Conservation (phyloP, 1,140 invertebrate species). For the Bombus fervidus region DNA sequence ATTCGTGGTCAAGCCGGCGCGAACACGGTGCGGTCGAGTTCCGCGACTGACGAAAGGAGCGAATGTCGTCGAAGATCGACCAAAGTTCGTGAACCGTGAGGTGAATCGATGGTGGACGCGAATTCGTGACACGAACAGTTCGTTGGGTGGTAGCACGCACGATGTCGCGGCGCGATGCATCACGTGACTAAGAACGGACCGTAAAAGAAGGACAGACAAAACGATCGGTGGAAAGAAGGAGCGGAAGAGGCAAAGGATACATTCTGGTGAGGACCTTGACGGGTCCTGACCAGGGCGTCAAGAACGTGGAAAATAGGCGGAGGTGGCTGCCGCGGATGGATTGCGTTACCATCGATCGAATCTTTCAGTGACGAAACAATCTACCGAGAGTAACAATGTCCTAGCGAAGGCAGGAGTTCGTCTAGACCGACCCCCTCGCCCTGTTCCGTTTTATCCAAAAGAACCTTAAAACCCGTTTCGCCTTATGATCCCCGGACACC, state of each 20-base stretch:
- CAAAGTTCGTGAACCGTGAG: neutral
- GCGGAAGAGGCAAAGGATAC: neutral
- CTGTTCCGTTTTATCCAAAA: constrained; percentile 61
- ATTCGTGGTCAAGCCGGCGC: neutral
- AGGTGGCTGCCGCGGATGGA: constrained; percentile 57
- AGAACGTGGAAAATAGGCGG: constrained; percentile 63
- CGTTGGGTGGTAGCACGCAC: constrained; percentile 29
- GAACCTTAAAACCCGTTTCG: constrained; percentile 57
- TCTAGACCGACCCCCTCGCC: constrained; percentile 71
- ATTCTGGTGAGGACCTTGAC: constrained; percentile 18
- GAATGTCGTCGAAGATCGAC: too few species aligned
- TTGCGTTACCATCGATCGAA: constrained; percentile 53
- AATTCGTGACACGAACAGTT: constrained; percentile 11
- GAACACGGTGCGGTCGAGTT: neutral
- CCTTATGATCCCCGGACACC: constrained; percentile 37
- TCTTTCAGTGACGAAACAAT: constrained; percentile 46
- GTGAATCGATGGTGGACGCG: constrained; percentile 59
- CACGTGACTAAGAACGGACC: constrained; percentile 52
- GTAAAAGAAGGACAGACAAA: neutral
- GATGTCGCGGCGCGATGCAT: constrained; percentile 58
- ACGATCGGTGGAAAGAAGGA: neutral
- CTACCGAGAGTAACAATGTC: constrained; percentile 74
- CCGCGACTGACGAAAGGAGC: too few species aligned
- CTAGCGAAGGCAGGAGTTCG: constrained; percentile 77
- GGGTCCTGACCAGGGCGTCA: constrained; percentile 28